Conservation (phyloP, 2,113 vertebrate species). For the Scatophagus argus region DNA sequence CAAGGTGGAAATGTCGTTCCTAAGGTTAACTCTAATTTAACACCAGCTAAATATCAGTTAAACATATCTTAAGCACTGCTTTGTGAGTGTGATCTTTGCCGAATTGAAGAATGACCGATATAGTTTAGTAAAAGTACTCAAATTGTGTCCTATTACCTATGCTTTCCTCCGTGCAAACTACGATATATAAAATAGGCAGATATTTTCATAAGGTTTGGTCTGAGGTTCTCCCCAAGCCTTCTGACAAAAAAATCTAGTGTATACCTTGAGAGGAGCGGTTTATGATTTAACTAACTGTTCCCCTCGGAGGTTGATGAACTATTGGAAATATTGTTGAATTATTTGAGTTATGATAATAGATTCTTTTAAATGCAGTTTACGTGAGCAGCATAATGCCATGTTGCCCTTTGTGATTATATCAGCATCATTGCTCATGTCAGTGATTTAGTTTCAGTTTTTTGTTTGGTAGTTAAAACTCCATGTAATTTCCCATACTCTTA, state of each 20-base stretch:
- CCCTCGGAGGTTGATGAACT: not conserved
- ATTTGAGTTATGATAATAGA: not conserved
- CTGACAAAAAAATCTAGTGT: too few species aligned
- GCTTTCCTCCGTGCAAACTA: fast-evolving
- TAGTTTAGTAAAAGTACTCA: not conserved
- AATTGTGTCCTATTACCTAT: not conserved
- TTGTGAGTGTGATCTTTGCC: not conserved
- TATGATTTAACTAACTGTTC: not conserved
- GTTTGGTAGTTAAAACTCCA: not conserved
- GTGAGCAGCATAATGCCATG: not conserved
- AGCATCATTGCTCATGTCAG: not conserved
- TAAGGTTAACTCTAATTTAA: too few species aligned
- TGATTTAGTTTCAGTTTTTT: not conserved
- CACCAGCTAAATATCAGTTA: not conserved
- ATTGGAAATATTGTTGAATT: too few species aligned
- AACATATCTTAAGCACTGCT: not conserved
- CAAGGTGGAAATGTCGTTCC: not conserved
- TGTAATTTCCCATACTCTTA: not conserved
- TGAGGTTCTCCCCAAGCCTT: not conserved
- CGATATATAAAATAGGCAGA: not conserved
- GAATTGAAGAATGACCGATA: not conserved
- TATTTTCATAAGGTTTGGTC: not conserved
- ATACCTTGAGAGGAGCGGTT: not conserved
- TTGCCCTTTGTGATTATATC: not conserved
- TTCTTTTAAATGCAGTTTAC: not conserved